These are phyloP conservation scores for Aspidapion aeneum DNA, from an alignment of 2,888 invertebrate species.

Conservation along the genomic window DNA sequence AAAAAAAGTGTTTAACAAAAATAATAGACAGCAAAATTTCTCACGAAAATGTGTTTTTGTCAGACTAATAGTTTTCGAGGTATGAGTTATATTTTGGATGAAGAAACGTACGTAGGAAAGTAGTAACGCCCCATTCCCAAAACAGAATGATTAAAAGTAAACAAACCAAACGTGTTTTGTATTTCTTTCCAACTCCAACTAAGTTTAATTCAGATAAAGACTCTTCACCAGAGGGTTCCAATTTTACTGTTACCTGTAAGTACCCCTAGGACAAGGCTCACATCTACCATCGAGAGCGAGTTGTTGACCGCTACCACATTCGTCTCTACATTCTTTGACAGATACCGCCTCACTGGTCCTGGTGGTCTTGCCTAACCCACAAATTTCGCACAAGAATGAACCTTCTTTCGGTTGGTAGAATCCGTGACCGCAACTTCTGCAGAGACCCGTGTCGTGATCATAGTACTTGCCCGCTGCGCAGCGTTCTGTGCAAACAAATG, in stretches of 20 bases:
- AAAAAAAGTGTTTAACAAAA: too few relatives aligned
- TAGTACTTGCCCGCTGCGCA: slow-evolving; percentile 94
- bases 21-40: too few relatives aligned
- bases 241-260: slow-evolving; percentile 23
- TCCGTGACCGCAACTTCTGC: slow-evolving; percentile 90
- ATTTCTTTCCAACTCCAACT: too few relatives aligned
- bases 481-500: slow-evolving; percentile 65
- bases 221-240: too few relatives aligned
- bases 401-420: slow-evolving; percentile 91
- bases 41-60: too few relatives aligned
- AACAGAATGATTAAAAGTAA: too few relatives aligned
- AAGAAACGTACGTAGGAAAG: too few relatives aligned
- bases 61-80: too few relatives aligned
- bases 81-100: too few relatives aligned
- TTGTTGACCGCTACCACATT: slow-evolving; percentile 83
- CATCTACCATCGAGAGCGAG: slow-evolving; percentile 85
- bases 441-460: slow-evolving; percentile 83
- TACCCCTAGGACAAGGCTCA: slow-evolving; percentile 82
- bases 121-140: too few relatives aligned
- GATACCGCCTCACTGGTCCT: slow-evolving; percentile 87
- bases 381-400: slow-evolving; percentile 83
- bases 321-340: slow-evolving; percentile 83
- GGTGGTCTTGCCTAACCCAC: slow-evolving; percentile 90
- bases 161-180: too few relatives aligned
- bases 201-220: too few relatives aligned